phyloP scores from a whole-genome alignment of 2,888 invertebrate species.

The Drosophila nigritarsus region DNA sequence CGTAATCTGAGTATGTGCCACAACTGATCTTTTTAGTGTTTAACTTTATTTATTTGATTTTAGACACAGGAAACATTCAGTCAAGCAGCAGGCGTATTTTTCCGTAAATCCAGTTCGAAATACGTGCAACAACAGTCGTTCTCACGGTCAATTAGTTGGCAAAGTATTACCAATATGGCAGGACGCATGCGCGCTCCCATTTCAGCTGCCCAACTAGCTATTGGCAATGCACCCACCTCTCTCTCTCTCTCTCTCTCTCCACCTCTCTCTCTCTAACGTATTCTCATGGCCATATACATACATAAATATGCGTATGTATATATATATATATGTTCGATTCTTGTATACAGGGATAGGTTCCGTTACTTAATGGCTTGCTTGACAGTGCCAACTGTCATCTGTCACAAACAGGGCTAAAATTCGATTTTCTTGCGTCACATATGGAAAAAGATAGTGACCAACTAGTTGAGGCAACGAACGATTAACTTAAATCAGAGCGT shows the following conservation, averaged over 20 bases:
- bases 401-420: constrained; percentile 16
- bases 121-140: constrained; percentile 31
- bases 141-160: constrained; percentile 52
- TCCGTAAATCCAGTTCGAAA: constrained; percentile 7
- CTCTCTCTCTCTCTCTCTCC: not conserved
- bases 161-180: constrained; percentile 46
- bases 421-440: constrained; percentile 11
- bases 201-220: constrained; percentile 38
- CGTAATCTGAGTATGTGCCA: not conserved
- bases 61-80: not conserved
- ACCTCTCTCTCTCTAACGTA: constrained; percentile 2
- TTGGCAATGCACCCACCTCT: constrained; percentile 34
- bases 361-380: constrained; percentile 28
- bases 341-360: constrained; percentile 4
- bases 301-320: constrained; percentile 7
- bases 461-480: not conserved
- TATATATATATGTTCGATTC: constrained; percentile 1
- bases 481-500: constrained; percentile 4
- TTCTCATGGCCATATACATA: constrained; percentile 45
- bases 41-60: not conserved
- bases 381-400: constrained; percentile 21
- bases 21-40: not conserved
- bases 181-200: constrained; percentile 47
- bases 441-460: too few species aligned
- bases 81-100: not conserved